A percentile compares a stretch with the other conserved stretches of the same genome.
Conservation (phyloP, 2,888 invertebrate species). For the Disparrhopalites patrizii region DNA sequence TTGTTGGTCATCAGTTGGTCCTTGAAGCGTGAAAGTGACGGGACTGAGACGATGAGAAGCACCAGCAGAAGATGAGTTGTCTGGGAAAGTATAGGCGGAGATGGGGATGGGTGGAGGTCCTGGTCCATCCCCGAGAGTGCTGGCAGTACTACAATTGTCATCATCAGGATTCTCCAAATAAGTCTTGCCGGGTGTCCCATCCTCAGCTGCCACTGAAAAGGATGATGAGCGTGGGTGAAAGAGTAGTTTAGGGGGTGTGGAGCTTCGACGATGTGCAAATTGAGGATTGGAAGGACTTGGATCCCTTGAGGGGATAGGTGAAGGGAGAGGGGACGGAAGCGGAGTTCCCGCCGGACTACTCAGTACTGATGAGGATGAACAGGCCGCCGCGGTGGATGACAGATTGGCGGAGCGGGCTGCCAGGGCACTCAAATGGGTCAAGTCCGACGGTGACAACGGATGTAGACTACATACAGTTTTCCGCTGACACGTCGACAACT, state of each 20-base stretch:
- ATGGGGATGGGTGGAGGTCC: slow-evolving; percentile 25
- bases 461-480: slow-evolving; percentile 50
- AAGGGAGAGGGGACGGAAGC: slow-evolving; percentile 41
- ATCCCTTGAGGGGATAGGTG: slow-evolving; percentile 46
- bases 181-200: slow-evolving; percentile 18
- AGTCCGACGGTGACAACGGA: slow-evolving; percentile 49
- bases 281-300: slow-evolving; percentile 41
- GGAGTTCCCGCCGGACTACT: slow-evolving; percentile 42
- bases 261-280: background rate
- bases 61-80: slow-evolving; percentile 10
- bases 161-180: slow-evolving; percentile 43
- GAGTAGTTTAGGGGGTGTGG: slow-evolving; percentile 15
- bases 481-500: slow-evolving; percentile 49
- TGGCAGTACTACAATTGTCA: slow-evolving; percentile 47
- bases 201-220: slow-evolving; percentile 28
- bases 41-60: slow-evolving; percentile 40
- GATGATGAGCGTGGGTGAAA: slow-evolving; percentile 31
- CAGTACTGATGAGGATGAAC: slow-evolving; percentile 37
- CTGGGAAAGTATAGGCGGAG: slow-evolving; percentile 14
- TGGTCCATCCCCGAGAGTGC: slow-evolving; percentile 46
- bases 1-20: slow-evolving; percentile 43
- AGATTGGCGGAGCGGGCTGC: slow-evolving; percentile 39
- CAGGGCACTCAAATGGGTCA: slow-evolving; percentile 46
- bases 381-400: slow-evolving; percentile 38
- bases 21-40: slow-evolving; percentile 48